Conservation (phyloP, 2,888 invertebrate genomes). For the Brenthis ino region DNA sequence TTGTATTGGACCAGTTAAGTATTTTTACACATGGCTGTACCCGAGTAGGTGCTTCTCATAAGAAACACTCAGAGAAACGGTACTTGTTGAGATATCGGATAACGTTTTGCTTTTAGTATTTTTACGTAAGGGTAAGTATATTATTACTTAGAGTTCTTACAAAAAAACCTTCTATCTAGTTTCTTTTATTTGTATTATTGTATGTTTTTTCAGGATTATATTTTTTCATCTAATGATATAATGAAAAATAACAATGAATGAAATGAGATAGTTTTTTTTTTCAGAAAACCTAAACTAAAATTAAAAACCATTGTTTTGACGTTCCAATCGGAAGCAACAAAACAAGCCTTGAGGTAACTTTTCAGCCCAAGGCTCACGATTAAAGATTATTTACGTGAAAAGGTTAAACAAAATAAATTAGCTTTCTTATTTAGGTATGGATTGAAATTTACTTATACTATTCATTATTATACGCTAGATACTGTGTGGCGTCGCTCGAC, state of each 20-base stretch:
- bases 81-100: slow-evolving; percentile 33
- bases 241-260: no score
- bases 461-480: background rate
- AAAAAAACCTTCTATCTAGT: slow-evolving; percentile 12
- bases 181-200: background rate
- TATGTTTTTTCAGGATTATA: background rate
- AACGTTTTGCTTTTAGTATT: slow-evolving; percentile 37
- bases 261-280: no score
- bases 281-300: background rate
- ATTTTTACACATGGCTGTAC: background rate
- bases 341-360: slow-evolving; percentile 9
- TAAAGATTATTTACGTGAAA: slow-evolving; percentile 6
- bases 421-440: background rate
- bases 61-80: slow-evolving; percentile 9
- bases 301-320: slow-evolving; percentile 11
- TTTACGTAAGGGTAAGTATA: slow-evolving; percentile 21
- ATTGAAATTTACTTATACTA: slow-evolving; percentile 1
- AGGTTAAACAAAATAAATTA: slow-evolving; percentile 3
- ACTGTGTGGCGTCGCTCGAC: no score
- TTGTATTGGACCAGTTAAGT: background rate
- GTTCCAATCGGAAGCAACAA: slow-evolving; percentile 8
- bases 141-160: slow-evolving; percentile 22
- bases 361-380: background rate
- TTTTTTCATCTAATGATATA: no score
- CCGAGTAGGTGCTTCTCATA: slow-evolving; percentile 1